phyloP scores from a whole-genome alignment of 1,140 invertebrate genomes.

The Atta cephalotes region DNA sequence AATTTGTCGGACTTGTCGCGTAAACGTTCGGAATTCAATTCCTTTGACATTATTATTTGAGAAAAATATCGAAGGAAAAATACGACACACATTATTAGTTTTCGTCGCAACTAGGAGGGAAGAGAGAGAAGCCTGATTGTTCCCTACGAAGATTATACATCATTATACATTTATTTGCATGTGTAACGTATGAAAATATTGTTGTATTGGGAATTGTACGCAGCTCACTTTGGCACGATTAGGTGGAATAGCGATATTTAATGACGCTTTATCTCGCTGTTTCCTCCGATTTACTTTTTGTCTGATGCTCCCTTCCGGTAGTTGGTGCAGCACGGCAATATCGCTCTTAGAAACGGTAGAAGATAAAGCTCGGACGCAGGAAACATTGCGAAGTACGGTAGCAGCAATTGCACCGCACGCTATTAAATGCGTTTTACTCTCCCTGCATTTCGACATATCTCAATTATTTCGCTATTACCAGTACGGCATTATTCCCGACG shows the following conservation, averaged over 20 bases:
- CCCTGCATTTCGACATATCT: conserved; percentile 41
- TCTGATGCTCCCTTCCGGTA: conserved; percentile 37
- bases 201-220: background rate
- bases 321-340: background rate
- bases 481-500: conserved; percentile 33
- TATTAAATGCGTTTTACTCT: conserved; percentile 35
- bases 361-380: conserved; percentile 40
- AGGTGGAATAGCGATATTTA: background rate
- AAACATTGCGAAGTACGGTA: conserved; percentile 39
- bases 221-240: background rate
- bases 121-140: background rate
- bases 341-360: conserved; percentile 8
- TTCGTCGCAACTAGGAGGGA: background rate
- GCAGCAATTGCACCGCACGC: conserved; percentile 45
- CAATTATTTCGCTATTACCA: conserved; percentile 60
- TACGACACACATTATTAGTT: background rate
- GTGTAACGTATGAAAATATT: background rate
- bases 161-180: background rate
- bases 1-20: background rate
- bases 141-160: background rate
- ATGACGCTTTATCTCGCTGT: conserved; percentile 21
- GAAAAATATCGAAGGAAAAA: background rate
- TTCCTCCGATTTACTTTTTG: conserved; percentile 32
- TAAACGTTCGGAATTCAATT: conserved; percentile 12
- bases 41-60: background rate